Percentiles rank a stretch among this genome's conserved stretches.
Evolutionary conservation across 2,888 invertebrate genomes (phyloP).

Genomic region (Bugulina stolonifera): DNA sequence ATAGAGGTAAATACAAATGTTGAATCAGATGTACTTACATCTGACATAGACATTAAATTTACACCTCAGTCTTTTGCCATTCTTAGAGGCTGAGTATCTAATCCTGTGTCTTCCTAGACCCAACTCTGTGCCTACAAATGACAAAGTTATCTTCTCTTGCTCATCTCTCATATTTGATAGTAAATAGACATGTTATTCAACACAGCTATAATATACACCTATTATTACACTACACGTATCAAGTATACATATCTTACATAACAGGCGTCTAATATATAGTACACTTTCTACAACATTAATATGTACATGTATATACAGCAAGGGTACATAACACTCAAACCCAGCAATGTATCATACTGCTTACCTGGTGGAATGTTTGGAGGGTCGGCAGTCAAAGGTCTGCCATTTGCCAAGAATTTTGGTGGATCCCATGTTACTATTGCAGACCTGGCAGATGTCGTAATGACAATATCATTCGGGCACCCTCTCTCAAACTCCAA

Average conservation of each 20-base stretch:
- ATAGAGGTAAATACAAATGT: no score
- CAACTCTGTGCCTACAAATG: neutral
- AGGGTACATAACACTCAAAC: no score
- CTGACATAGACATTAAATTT: slow-evolving; percentile 15
- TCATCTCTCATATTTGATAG: no score
- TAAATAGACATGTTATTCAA: no score
- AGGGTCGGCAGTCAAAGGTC: neutral
- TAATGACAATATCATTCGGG: neutral
- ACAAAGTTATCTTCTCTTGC: no score
- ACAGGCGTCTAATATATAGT: no score
- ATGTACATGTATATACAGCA: no score
- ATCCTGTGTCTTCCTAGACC: neutral
- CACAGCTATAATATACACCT: no score
- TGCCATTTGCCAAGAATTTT: neutral
- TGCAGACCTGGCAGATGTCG: slow-evolving; percentile 6
- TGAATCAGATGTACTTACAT: slow-evolving; percentile 14
- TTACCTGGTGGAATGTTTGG: slow-evolving; percentile 6
- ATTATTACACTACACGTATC: no score
- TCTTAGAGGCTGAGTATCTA: neutral
- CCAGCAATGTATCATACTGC: no score
- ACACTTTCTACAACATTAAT: no score
- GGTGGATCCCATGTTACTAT: neutral
- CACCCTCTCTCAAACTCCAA: slow-evolving; percentile 24
- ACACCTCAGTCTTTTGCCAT: neutral
- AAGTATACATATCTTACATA: no score